phyloP scores from a whole-genome alignment of 2,797 vertebrate species.

The Hoplostethus mediterraneus region DNA sequence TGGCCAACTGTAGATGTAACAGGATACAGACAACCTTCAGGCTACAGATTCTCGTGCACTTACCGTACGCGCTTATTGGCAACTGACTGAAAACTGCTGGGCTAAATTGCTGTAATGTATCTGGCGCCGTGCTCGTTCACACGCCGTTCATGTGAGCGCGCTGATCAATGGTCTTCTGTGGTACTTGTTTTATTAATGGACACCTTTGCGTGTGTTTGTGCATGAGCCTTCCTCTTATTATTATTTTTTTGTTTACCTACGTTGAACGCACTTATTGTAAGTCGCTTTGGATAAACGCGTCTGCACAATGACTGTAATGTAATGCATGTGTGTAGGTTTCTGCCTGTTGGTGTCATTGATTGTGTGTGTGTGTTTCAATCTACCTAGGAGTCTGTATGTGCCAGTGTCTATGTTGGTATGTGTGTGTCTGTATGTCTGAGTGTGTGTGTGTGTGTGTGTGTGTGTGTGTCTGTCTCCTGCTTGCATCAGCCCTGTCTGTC shows the following conservation, averaged over 20 bases:
- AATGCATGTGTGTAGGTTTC: not conserved
- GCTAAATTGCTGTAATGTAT: not conserved
- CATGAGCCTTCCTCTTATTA: no score
- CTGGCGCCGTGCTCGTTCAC: not conserved
- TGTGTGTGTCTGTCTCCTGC: constrained; percentile 56
- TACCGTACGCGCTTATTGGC: not conserved
- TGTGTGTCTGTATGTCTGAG: not conserved
- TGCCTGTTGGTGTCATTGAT: not conserved
- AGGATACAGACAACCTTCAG: constrained; percentile 17
- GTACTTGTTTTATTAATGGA: not conserved
- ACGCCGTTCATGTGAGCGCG: not conserved
- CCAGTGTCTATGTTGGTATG: constrained; percentile 20
- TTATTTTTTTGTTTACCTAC: no score
- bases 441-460: constrained; percentile 30
- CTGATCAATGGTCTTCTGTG: not conserved
- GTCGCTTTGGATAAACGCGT: no score
- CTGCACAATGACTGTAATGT: no score
- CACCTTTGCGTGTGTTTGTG: not conserved
- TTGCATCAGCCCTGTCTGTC: constrained; percentile 70
- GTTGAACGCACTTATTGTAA: no score
- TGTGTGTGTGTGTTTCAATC: not conserved
- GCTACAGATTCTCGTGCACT: not conserved
- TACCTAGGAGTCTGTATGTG: constrained; percentile 28
- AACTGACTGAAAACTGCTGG: not conserved
- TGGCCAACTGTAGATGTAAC: constrained; percentile 10